phyloP scores from a whole-genome alignment of 2,888 invertebrate genomes.

The Incurvaria masculella region DNA sequence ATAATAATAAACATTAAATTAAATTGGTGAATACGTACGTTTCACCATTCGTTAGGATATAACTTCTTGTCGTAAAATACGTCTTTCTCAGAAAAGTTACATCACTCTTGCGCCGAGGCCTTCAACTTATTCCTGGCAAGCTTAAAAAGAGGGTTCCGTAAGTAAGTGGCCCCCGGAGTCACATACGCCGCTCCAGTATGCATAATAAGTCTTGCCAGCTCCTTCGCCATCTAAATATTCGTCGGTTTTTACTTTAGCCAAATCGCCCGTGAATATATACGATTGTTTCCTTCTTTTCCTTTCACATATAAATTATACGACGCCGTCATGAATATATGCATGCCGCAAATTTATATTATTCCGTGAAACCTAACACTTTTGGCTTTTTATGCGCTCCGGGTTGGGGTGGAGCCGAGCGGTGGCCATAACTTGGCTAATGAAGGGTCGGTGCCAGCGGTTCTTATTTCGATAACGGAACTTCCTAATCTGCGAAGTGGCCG shows the following conservation, averaged over 20 bases:
- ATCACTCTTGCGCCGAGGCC: slow-evolving; percentile 1
- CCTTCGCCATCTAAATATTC: slow-evolving; percentile 23
- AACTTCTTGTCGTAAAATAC: too few relatives aligned
- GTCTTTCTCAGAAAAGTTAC: too few relatives aligned
- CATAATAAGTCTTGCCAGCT: slow-evolving; percentile 30
- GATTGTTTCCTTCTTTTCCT: slow-evolving; percentile 38
- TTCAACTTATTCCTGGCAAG: slow-evolving; percentile 10
- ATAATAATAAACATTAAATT: too few relatives aligned
- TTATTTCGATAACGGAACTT: background rate
- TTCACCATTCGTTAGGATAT: too few relatives aligned
- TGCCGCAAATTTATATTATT: slow-evolving; percentile 56
- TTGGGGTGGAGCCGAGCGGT: background rate
- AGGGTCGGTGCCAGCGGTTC: too few relatives aligned
- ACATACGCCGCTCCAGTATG: slow-evolving; percentile 36
- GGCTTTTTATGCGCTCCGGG: slow-evolving; percentile 26
- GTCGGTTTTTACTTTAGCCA: slow-evolving; percentile 26
- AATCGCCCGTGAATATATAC: slow-evolving; percentile 48
- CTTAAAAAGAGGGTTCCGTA: slow-evolving; percentile 35
- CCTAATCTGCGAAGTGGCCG: background rate
- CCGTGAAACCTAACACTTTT: slow-evolving; percentile 24
- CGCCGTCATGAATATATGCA: slow-evolving; percentile 50
- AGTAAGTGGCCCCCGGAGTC: slow-evolving; percentile 51
- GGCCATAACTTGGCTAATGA: too few relatives aligned
- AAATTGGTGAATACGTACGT: too few relatives aligned
- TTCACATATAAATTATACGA: slow-evolving; percentile 56